phyloP scores from a whole-genome alignment of 2,888 invertebrate genomes.

The Chymomyza amoena region DNA sequence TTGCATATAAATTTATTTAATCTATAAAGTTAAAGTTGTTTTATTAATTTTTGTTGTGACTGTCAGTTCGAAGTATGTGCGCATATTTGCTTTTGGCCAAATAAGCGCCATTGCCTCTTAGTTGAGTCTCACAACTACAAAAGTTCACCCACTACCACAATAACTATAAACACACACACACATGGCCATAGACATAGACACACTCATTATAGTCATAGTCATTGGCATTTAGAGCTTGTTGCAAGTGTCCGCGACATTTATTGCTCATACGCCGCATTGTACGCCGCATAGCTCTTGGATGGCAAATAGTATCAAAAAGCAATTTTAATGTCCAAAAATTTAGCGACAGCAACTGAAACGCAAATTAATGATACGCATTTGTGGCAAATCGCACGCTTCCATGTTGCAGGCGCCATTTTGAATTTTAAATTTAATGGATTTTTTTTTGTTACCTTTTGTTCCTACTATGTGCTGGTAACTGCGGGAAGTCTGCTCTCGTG shows the following conservation, averaged over 20 bases:
- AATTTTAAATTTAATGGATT: conserved; percentile 7
- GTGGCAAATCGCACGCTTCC: conserved; percentile 71
- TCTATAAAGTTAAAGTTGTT: too few relatives aligned
- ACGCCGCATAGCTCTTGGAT: conserved; percentile 20
- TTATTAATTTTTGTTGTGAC: too few relatives aligned
- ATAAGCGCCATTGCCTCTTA: conserved; percentile 25
- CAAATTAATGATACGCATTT: conserved; percentile 75
- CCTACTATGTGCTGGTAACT: neutral
- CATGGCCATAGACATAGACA: conserved; percentile 11
- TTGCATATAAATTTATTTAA: too few relatives aligned
- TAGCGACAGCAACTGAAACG: conserved; percentile 57
- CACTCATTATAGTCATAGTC: conserved; percentile 10
- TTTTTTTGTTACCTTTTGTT: conserved; percentile 1
- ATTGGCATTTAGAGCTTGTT: neutral
- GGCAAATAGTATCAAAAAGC: conserved; percentile 63
- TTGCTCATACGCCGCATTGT: conserved; percentile 60
- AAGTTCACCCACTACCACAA: conserved; percentile 41
- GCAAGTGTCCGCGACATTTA: conserved; percentile 38
- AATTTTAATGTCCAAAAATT: conserved; percentile 56
- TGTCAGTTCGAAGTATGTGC: too few relatives aligned
- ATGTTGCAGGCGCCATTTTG: conserved; percentile 21
- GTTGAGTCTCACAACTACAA: conserved; percentile 65
- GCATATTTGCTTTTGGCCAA: conserved; percentile 48
- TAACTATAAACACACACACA: conserved; percentile 11
- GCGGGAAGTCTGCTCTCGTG: neutral